Evolutionary conservation across 2,888 invertebrate species (phyloP).

Genomic region (Dicranocentrus wangi): DNA sequence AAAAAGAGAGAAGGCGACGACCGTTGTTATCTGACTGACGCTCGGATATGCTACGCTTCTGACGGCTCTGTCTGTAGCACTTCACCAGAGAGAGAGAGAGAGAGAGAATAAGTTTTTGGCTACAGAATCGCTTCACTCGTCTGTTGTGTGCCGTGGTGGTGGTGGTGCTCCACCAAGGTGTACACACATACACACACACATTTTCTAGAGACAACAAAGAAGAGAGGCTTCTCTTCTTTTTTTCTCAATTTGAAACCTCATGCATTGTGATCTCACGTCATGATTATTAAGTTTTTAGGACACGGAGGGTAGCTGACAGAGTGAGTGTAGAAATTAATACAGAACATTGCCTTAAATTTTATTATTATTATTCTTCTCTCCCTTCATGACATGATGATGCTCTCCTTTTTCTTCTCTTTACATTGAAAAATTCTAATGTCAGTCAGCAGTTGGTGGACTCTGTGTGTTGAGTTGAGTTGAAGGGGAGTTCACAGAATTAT

Average conservation of each 20-base stretch:
- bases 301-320: neutral
- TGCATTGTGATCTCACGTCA: constrained; percentile 45
- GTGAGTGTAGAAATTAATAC: constrained; percentile 37
- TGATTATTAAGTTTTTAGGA: constrained; percentile 49
- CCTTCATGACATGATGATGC: constrained; percentile 26
- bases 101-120: constrained; percentile 7
- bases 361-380: constrained; percentile 10
- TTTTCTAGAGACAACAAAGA: constrained; percentile 8
- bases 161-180: too few relatives aligned
- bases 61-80: neutral
- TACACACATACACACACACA: too few relatives aligned
- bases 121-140: neutral
- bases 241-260: constrained; percentile 42
- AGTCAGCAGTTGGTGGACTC: neutral
- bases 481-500: too few relatives aligned
- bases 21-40: constrained; percentile 41
- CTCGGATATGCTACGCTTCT: neutral
- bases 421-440: constrained; percentile 1
- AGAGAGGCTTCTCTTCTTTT: too few relatives aligned
- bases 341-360: constrained; percentile 6
- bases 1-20: constrained; percentile 46
- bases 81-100: too few relatives aligned
- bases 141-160: too few relatives aligned
- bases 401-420: constrained; percentile 43
- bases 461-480: too few relatives aligned